Evolutionary conservation across 1,140 invertebrate genomes (phyloP).

Genomic region (Leptopilina boulardi): DNA sequence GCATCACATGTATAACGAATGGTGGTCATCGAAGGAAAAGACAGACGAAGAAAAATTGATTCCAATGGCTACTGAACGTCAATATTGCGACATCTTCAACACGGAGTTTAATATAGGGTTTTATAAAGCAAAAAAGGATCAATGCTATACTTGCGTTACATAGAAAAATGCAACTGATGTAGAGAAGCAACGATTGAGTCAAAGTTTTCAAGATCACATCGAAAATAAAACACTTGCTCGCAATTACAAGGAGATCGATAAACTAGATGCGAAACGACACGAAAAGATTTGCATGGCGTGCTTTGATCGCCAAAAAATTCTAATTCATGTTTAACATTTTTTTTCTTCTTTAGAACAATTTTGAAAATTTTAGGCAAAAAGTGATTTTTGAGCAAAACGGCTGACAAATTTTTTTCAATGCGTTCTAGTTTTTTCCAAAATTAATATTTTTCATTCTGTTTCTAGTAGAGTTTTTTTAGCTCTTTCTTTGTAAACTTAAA

Average conservation of each 20-base stretch:
- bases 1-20: background rate
- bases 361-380: no score
- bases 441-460: no score
- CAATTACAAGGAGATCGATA: background rate
- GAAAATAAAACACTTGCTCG: background rate
- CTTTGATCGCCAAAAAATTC: background rate
- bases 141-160: background rate
- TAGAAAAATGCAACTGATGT: background rate
- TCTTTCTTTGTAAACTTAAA: no score
- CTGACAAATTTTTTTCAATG: no score
- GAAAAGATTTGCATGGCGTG: background rate
- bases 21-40: background rate
- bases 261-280: background rate
- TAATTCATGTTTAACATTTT: no score
- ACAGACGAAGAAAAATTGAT: background rate
- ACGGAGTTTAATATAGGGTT: background rate
- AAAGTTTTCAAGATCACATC: background rate
- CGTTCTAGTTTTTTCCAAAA: no score
- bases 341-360: no score
- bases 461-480: no score
- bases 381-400: no score
- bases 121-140: background rate
- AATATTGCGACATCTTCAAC: background rate
- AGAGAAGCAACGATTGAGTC: background rate
- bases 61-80: background rate